Conservation (phyloP, 1,140 invertebrate genomes). For the Drosophila kikkawai region DNA sequence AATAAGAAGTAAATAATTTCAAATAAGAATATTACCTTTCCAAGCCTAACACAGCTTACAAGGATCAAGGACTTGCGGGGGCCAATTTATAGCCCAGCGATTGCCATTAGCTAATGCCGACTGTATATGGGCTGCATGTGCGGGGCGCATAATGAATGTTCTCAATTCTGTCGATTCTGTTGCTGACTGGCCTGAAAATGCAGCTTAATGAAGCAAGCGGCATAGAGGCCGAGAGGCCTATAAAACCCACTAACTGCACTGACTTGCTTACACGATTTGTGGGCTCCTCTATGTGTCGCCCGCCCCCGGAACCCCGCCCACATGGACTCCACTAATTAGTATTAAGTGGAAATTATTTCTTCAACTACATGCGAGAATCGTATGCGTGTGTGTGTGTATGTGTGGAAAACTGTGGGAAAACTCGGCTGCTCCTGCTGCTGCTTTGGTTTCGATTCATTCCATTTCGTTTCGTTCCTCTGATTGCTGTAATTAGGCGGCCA, state of each 20-base stretch:
- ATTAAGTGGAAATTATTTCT: slow-evolving; percentile 82
- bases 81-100: neutral
- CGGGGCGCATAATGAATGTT: slow-evolving; percentile 69
- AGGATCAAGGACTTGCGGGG: neutral
- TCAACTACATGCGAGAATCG: slow-evolving; percentile 59
- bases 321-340: slow-evolving; percentile 72
- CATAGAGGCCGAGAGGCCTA: slow-evolving; percentile 59
- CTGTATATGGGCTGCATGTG: slow-evolving; percentile 33
- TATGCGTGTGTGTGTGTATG: neutral
- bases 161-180: slow-evolving; percentile 54
- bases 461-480: slow-evolving; percentile 52
- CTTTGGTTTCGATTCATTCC: slow-evolving; percentile 43
- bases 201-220: slow-evolving; percentile 76
- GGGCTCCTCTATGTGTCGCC: slow-evolving; percentile 20
- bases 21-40: no score
- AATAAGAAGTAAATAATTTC: no score
- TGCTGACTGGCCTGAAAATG: slow-evolving; percentile 78
- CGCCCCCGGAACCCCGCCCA: slow-evolving; percentile 4
- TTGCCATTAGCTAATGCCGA: slow-evolving; percentile 33
- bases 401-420: slow-evolving; percentile 64
- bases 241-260: slow-evolving; percentile 80
- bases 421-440: slow-evolving; percentile 14
- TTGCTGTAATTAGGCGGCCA: slow-evolving; percentile 67
- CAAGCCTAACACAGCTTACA: no score
- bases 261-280: slow-evolving; percentile 72